phyloP scores from a whole-genome alignment of 2,888 invertebrate species.

The Lampropteryx suffumata region DNA sequence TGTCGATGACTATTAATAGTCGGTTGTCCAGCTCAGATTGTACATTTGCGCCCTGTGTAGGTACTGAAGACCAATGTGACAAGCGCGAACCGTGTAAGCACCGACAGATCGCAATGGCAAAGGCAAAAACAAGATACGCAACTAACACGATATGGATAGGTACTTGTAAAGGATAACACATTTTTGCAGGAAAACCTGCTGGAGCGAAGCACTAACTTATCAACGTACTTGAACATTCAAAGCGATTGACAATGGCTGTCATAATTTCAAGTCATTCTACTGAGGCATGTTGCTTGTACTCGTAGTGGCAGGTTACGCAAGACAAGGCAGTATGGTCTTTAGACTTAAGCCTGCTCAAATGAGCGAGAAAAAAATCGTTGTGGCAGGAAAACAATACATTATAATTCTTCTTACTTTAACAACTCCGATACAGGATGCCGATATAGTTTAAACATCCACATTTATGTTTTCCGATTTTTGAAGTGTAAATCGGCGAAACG shows the following conservation, averaged over 20 bases:
- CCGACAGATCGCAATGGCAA: constrained; percentile 32
- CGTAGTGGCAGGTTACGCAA: neutral
- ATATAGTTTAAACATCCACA: too few relatives aligned
- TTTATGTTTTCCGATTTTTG: constrained; percentile 42
- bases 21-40: constrained; percentile 24
- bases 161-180: constrained; percentile 32
- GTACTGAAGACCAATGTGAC: constrained; percentile 22
- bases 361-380: too few relatives aligned
- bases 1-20: constrained; percentile 44
- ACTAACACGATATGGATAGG: constrained; percentile 26
- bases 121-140: constrained; percentile 34
- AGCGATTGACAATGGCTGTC: neutral
- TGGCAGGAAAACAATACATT: too few relatives aligned
- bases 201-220: constrained; percentile 11
- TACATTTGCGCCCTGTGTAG: constrained; percentile 9
- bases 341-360: too few relatives aligned
- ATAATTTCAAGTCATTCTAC: neutral
- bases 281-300: neutral
- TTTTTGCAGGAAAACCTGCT: constrained; percentile 21
- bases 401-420: too few relatives aligned
- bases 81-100: constrained; percentile 33
- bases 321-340: too few relatives aligned
- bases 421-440: too few relatives aligned
- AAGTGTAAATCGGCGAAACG: constrained; percentile 42
- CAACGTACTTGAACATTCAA: neutral